Percentiles rank a stretch among this genome's conserved stretches.
These are phyloP conservation scores for Myripristis jacobus DNA, from an alignment of 2,797 vertebrate genomes.

Conservation along the genomic window DNA sequence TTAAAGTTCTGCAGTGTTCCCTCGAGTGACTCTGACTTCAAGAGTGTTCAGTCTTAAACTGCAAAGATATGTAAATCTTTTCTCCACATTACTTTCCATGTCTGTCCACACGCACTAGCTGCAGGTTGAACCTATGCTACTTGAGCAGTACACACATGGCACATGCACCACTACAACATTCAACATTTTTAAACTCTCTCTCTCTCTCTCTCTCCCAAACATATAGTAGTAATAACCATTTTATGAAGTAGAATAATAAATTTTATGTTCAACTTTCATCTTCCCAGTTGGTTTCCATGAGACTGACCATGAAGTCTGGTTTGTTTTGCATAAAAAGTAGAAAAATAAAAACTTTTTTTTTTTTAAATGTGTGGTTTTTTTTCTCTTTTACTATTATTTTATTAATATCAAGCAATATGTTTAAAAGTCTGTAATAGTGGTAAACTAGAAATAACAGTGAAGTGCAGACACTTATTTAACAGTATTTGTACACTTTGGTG, in stretches of 20 bases:
- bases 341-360: neutral
- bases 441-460: too few species aligned
- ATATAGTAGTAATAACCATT: neutral
- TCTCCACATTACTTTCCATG: neutral
- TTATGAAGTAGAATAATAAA: neutral
- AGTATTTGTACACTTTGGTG: too few species aligned
- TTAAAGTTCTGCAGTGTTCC: conserved; percentile 42
- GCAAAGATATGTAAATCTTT: neutral
- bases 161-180: neutral
- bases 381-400: too few species aligned
- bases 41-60: conserved; percentile 12
- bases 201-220: too few species aligned
- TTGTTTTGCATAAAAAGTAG: neutral
- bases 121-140: neutral
- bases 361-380: too few species aligned
- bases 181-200: neutral
- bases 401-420: too few species aligned
- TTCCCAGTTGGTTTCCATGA: neutral
- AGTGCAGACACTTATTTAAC: too few species aligned
- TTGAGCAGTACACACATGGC: too few species aligned
- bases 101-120: neutral
- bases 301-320: neutral
- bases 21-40: conserved; percentile 36
- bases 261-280: neutral
- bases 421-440: too few species aligned